Evolutionary conservation across 2,797 vertebrate species (phyloP), one percentile per base, ranked within the genome.

Genomic region (Aplochiton taeniatus): DNA sequence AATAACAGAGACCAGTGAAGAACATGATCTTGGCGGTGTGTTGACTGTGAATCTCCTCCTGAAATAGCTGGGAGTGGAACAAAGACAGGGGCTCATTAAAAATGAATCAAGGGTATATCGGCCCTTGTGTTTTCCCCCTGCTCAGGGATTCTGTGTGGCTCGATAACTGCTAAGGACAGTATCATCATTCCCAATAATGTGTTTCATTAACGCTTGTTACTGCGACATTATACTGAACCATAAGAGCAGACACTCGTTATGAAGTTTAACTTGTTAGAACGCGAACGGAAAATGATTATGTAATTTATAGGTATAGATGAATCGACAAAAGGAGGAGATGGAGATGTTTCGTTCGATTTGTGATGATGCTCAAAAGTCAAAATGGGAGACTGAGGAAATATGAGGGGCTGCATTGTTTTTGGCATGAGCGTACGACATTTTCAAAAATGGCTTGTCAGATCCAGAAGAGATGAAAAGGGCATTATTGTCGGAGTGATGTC

Each of bases 21-120:
- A 60, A 60, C 63, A 58, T 70, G 76, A 79, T 72, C 61, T 63
- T 58, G 65, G 67, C 75, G 77, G 53, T 68, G 55, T 74, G 73
- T 76, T 66, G 81, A 78, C 76, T 76, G 63, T 66, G 70, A 75
- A 73, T 75, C 73, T 70, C 52, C 41, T 72, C 71, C 71, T 78
- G 71, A 84, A 84, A 78, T 81, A 80, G 71, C 75, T 70, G 66
- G 31, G 64, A 74, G 73, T 46, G 47, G 67, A 80, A 75, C 77
- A 80, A 75, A 82, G 65, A 69, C 74, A 61, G 12, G 59, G 67
- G 64, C 75, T 81, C 77, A 76, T 80, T 81, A 84, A 84, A 80
- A 81, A 80, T 84, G 69, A 71, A 84, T 80, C 75, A 78, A 78
- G 79, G 75, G 72, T 75, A 74, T 49, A 76, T 69, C 67, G 68